Base-by-base conservation (phyloP, 2,797 vertebrate genomes). In the Gobionotothen gibberifrons region DNA sequence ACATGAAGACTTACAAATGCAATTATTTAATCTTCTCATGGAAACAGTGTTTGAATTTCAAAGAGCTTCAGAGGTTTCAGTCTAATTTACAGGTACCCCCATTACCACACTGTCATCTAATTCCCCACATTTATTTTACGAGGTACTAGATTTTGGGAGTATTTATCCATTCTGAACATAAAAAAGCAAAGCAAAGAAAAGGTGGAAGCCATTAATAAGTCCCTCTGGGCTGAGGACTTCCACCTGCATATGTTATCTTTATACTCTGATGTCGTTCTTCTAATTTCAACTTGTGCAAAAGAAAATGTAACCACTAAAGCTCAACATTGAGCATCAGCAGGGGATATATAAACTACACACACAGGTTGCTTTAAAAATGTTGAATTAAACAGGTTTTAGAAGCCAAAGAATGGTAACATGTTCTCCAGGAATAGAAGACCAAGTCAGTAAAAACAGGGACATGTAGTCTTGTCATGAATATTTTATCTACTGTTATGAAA, bases 401-500 rank as follows among this genome's bases (percentile, higher is more conserved):
- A 72, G 42, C 9, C 47, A 10, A 26, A 22, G 19, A 65, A 52
- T 1, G 47, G 22, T 9, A 39, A 2, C 15, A 47, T 59, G 32
- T 15, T 51, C 46, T 70, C 14, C 64, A 57, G 17, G 9, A 1
- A 36, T n/a, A 66, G 15, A 48, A 19, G n/a, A 49, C 14, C 4
- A 12, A 26, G 22, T 43, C 51, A 49, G 10, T 42, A 13, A 44
- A 72, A 22, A 59, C 26, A 57, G 58, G 3, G 1, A 36, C 56
- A 9, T 72, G 7, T 29, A 63, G 49, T 46, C 17, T 44, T 11
- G 42, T 43, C 14, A 22, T 58, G 29, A 72, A 73, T 80, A 52
- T 83, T 69, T 79, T 15, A 39, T 16, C 76, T n/a, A 36, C 15
- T 67, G 56, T 66, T 56, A 53, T 59, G 36, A 84, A 78, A 79